A percentile compares a stretch with the other conserved stretches of the same genome.
phyloP scores from a whole-genome alignment of 1,140 invertebrate genomes.

The Hyles euphorbiae region DNA sequence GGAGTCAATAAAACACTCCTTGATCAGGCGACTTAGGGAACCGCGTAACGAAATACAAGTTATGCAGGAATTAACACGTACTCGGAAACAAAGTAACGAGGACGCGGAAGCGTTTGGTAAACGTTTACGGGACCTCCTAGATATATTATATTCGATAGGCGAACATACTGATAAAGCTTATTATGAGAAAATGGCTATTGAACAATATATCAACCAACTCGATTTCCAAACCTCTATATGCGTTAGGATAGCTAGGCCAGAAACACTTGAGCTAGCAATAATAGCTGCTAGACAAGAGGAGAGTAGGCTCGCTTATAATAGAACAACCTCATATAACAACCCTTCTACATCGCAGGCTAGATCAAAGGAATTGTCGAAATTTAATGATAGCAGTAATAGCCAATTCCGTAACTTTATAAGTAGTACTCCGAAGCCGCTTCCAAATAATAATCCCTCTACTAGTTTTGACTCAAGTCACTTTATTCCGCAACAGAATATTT shows the following conservation, averaged over 20 bases:
- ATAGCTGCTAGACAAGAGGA: conserved; percentile 1
- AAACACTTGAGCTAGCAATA: conserved; percentile 1
- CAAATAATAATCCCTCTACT: too few species aligned
- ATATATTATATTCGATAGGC: not conserved
- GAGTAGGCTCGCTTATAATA: not conserved
- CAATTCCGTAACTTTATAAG: not conserved
- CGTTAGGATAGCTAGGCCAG: not conserved
- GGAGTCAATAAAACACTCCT: too few species aligned
- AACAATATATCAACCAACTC: not conserved
- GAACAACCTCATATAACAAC: not conserved
- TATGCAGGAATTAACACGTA: not conserved
- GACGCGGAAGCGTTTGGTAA: not conserved
- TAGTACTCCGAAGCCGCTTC: not conserved
- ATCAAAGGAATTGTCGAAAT: not conserved
- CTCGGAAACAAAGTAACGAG: not conserved
- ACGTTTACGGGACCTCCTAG: not conserved
- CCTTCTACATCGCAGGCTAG: not conserved
- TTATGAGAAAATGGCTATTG: conserved; percentile 1
- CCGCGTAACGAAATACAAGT: not conserved
- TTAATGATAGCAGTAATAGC: not conserved
- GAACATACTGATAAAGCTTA: not conserved
- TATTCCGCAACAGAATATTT: too few species aligned
- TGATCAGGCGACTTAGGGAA: not conserved
- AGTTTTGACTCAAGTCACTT: too few species aligned
- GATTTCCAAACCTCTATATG: not conserved